Base-by-base conservation (phyloP, 1,140 invertebrate species). In the Anagrus nilaparvatae region DNA sequence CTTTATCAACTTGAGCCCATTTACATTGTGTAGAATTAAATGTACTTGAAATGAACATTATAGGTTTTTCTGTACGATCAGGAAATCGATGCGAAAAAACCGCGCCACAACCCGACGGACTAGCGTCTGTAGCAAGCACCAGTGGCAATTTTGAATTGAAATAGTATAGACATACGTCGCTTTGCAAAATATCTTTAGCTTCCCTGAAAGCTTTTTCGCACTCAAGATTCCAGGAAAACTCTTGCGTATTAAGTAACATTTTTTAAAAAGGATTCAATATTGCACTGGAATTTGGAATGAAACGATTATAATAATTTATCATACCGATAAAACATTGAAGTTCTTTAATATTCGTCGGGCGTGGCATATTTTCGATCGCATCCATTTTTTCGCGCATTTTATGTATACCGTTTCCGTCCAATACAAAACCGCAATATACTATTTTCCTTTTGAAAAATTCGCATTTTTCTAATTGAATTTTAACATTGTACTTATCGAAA, bases 301-400 rank as follows among this genome's bases (percentile, higher is more conserved):
- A 54, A 31, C 43, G 44, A 10, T 48, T 40, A 36, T 54, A 54
- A 49, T n/a, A 51, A 55, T 48, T 53, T 32, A 56, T 30, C 17
- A 48, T 16, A 2, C 52, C 54, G 10, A 56, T 31, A 41, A 50
- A 53, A 19, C 47, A 47, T 36, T 47, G 46, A 10, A 55, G 25
- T 34, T 50, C 18, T n/a, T 30, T 29, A 5, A 40, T 30, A 41
- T 54, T 51, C 21, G 17, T 44, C 9, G 59, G 59, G 17, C n/a
- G 31, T 35, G 46, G 43, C 8, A 48, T 45, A 20, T 53, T 43
- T 20, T 38, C 10, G 4, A 59, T 53, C 1, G 59, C 52, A 32
- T 54, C 31, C 27, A 55, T 42, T 39, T 59, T 60, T 35, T 19
- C 33, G 6, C 10, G 4, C 5, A 18, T 28, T 36, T 43, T 21